Base-by-base conservation (phyloP, 2,888 invertebrate species). In the Plemyria rubiginata region DNA sequence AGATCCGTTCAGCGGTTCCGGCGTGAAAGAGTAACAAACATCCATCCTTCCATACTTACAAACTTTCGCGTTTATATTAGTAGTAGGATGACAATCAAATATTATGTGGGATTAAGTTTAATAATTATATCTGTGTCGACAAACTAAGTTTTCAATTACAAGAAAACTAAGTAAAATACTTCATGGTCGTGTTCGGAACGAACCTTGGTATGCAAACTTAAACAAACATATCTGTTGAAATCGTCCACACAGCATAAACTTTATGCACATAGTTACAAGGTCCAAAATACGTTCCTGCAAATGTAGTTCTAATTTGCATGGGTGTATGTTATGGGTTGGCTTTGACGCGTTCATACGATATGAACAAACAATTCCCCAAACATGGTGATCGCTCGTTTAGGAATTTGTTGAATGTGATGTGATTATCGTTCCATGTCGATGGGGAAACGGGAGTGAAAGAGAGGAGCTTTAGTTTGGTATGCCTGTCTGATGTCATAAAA, bases 331-430 rank as follows among this genome's bases (percentile, higher is more conserved):
- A 80, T 75, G 76, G 74, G 77, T 77, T 79, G 77, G 81, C 80
- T 85, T 84, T 85, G 83, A 85, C 81, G 79, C 78, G 81, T 81
- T 79, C 77, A 80, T 76, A 80, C 78, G 78, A 78, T 76, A 77
- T 81, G 77, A 73, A 76, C 81, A 85, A 83, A 82, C 81, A 82
- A 81, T 66, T 76, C 76, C 73, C 74, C 76, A 76, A 82, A 79
- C 74, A 74, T 74, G 75, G 61, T 55, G 55, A 59, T 59, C 62
- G 57, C 48, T 60, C 48, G 50, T 60, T 66, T 66, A 51, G 54
- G 50, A 60, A 60, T 60, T 55, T 55, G 54, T 60, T 54, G 54
- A 55, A 60, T 60, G 36, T 58, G 32, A 60, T 55, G 54, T 50
- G 50, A 60, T 55, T 60, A 60, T 51, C 28, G 29, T 50, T 54